phyloP scores from a whole-genome alignment of 2,113 vertebrate genomes.

The Sinosuthora webbiana region DNA sequence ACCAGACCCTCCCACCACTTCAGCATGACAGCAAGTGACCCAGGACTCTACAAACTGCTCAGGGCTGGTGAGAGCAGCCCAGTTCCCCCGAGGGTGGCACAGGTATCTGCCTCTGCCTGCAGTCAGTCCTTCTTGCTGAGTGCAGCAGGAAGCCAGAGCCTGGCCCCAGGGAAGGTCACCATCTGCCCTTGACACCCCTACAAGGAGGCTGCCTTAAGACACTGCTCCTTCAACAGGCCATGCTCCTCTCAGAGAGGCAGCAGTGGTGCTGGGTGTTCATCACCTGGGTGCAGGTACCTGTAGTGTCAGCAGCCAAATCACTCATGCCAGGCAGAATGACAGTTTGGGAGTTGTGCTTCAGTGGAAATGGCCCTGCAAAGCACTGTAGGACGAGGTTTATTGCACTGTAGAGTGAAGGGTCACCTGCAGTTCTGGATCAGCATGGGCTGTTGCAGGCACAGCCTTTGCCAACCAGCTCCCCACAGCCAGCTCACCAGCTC shows the following conservation, averaged over 20 bases:
- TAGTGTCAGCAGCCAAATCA: neutral
- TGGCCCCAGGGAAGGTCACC: neutral
- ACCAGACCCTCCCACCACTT: neutral
- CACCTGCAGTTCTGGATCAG: neutral
- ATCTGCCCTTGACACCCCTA: neutral
- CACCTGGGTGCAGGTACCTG: neutral
- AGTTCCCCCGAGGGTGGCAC: rapidly evolving
- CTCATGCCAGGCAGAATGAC: rapidly evolving
- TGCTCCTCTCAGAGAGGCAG: neutral
- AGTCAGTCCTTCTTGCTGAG: neutral
- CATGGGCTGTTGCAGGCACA: neutral
- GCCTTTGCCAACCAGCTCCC: neutral
- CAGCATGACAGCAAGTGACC: neutral
- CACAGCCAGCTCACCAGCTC: neutral
- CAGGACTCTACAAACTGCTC: neutral
- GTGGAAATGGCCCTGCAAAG: neutral
- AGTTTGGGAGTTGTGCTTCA: neutral
- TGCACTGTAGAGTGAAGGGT: neutral
- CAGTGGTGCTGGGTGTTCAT: rapidly evolving
- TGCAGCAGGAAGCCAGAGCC: neutral
- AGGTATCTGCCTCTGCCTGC: rapidly evolving
- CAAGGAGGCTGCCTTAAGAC: rapidly evolving
- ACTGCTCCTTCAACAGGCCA: neutral
- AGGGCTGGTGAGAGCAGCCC: neutral
- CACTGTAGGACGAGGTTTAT: neutral